Evolutionary conservation across 2,797 vertebrate genomes (phyloP), one percentile per base, ranked within the genome.

Genomic region (Spizella passerina): DNA sequence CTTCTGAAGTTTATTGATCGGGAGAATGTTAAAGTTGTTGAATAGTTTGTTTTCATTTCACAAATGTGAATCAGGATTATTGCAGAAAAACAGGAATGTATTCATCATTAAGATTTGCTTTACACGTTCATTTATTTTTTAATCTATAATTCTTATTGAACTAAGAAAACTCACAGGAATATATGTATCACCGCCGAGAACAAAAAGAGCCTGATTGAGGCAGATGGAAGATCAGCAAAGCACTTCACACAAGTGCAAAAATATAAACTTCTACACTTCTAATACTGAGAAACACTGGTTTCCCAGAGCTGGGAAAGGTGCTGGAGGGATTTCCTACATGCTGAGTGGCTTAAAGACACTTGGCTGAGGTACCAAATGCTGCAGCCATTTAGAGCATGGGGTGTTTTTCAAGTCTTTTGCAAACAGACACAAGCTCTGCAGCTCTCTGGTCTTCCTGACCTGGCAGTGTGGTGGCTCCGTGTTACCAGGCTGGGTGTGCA

Each of bases 131-230:
- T 95, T 95, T 94, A 85, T 92, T 96, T 97, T 96, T 96, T 92
- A 93, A 95, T 95, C 95, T 96, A 88, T 94, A 96, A 96, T 96
- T 96, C 91, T 76, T 94, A 93, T 81, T 94, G 91, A 96, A 94
- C 91, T 90, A 81, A 86, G 84, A 91, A 88, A 83, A 84, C 76
- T 93, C 93, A n/a, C 61, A 81, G 83, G 95, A 65, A 52, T 92
- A 44, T 49, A n/a, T 63, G 29, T 87, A 89, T 87, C 91, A 76
- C 78, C 50, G 22, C 36, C 2, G 30, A 94, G 91, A 95, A 96
- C 86, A 96, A 78, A 95, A 92, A 91, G 82, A 92, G 79, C 76
- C 69, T 88, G 76, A 92, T 79, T 76, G 91, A 96, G 52, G 46
- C 56, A n/a, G 82, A 91, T 89, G 79, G 92, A 87, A 78, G 76